Base-by-base conservation (phyloP, 2,797 vertebrate species). In the Acestrorhynchus altus region DNA sequence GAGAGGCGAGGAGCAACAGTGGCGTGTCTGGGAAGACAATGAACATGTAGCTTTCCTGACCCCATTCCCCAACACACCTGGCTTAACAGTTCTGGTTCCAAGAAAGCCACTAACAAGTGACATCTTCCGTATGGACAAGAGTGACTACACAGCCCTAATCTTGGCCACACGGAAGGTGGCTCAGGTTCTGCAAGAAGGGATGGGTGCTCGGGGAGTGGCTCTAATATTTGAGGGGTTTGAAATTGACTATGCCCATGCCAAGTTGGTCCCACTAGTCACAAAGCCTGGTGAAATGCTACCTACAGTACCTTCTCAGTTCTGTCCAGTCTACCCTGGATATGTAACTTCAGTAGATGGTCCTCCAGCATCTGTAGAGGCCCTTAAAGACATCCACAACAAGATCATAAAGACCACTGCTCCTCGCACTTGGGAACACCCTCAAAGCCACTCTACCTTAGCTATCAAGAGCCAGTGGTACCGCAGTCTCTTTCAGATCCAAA, bases 11-110 rank as follows among this genome's bases (percentile, higher is more conserved):
- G 89, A 93, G 83, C 76, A 90, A 81, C 94, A 95, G 74, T 95
- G 94, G 94, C 88, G 94, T 72, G 88, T 95, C 31, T 95, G 94
- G 94, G 94, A 95, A 72, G 93, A 95, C 82, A 88, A 68, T 67
- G 78, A 89, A 59, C 91, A 94, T 82, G 92, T 94, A 52, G 93
- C 93, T 2, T 93, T 95, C 63, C 89, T 95, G 4, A 94, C 93
- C 54, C 94, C 94, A 10, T 94, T 91, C 83, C 92, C 93, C 74
- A 94, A 93, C 72, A 90, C 87, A 73, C 93, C 93, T 46, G 93
- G 94, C 20, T 12, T 90, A 31, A 94, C 93, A n/a, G 88, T 94
- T 74, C 83, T 95, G 74, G 93, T 93, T 70, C 93, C 94, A 80
- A 92, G 93, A 46, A 92, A 85, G 79, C 92, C 90, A n/a, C 84